A percentile compares a stretch with the other conserved stretches of the same genome.
phyloP scores from a whole-genome alignment of 2,797 vertebrate genomes.

The Leptodon cayanensis region DNA sequence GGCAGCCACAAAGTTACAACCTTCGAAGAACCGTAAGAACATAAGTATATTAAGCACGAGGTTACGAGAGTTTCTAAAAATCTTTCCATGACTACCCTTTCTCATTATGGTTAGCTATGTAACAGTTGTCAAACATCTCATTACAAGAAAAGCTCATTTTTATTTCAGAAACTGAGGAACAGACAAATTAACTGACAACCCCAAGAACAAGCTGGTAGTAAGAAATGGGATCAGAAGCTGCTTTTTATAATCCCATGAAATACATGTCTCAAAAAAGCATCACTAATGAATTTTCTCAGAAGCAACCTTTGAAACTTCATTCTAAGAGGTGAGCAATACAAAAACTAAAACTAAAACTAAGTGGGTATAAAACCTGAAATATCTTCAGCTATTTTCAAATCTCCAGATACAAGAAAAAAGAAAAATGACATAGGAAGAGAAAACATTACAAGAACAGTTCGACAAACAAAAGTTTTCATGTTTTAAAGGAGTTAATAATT shows the following conservation, averaged over 20 bases:
- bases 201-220: background rate
- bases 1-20: background rate
- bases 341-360: constrained; percentile 9
- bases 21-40: background rate
- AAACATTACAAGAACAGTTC: background rate
- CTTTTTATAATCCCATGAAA: constrained; percentile 13
- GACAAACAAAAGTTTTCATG: background rate
- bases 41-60: background rate
- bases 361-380: background rate
- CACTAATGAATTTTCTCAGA: background rate
- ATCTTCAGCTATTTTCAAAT: background rate
- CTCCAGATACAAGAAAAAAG: background rate
- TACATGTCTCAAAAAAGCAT: background rate
- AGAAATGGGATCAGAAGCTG: background rate
- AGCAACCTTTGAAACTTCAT: background rate
- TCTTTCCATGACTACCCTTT: background rate
- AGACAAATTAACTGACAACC: constrained; percentile 1
- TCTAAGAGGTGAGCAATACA: background rate
- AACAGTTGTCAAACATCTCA: constrained; percentile 2
- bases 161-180: constrained; percentile 11
- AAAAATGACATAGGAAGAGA: background rate
- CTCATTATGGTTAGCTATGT: background rate
- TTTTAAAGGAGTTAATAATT: constrained; percentile 1
- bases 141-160: constrained; percentile 5
- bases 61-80: background rate